These are phyloP conservation scores for Toxostoma redivivum DNA, from an alignment of 2,113 vertebrate genomes.

Conservation along the genomic window DNA sequence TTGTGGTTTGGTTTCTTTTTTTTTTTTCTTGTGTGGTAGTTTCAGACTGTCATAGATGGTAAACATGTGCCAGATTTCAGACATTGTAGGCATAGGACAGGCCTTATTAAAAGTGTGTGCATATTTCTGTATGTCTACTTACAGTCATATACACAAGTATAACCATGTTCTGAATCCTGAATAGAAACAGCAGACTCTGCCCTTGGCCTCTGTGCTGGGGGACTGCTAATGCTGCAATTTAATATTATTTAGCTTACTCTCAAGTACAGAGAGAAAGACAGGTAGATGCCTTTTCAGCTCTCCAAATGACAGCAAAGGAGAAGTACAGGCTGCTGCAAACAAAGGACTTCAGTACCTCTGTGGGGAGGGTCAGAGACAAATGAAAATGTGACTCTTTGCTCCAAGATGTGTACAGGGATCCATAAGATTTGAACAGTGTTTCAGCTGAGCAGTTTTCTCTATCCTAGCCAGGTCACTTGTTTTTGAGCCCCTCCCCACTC, in stretches of 20 bases:
- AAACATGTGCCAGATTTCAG: not conserved
- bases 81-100: not conserved
- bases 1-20: fast-evolving
- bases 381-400: not conserved
- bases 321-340: not conserved
- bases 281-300: not conserved
- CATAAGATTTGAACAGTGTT: not conserved
- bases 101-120: not conserved
- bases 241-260: not conserved
- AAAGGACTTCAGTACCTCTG: not conserved
- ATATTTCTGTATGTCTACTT: not conserved
- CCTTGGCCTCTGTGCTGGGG: not conserved
- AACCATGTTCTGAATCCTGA: not conserved
- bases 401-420: not conserved
- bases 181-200: not conserved
- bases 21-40: not conserved
- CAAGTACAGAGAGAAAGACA: not conserved
- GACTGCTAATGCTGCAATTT: not conserved
- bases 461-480: not conserved
- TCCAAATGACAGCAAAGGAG: not conserved
- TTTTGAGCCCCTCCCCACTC: not conserved
- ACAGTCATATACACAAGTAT: not conserved
- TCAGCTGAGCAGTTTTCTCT: not conserved
- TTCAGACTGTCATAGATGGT: not conserved
- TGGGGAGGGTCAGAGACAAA: not conserved